phyloP scores from a whole-genome alignment of 2,797 vertebrate species.

The Numenius phaeopus region DNA sequence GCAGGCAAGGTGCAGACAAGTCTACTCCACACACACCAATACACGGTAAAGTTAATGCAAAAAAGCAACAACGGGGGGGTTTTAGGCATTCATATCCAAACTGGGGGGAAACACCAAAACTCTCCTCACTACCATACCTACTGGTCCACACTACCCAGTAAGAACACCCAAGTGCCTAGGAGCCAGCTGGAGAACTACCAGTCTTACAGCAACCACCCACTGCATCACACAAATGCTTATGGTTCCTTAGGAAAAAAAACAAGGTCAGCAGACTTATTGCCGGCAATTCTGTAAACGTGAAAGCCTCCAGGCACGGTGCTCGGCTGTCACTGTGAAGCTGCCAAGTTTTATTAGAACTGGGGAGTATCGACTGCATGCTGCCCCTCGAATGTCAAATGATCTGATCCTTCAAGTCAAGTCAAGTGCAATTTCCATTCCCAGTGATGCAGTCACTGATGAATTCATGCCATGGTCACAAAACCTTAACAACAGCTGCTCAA shows the following conservation, averaged over 20 bases:
- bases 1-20: background rate
- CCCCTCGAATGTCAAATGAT: slow-evolving; percentile 9
- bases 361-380: background rate
- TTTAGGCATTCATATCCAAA: background rate
- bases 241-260: background rate
- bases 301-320: background rate
- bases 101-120: background rate
- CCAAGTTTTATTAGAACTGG: background rate
- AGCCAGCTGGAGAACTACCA: background rate
- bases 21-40: background rate
- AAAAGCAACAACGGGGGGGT: background rate
- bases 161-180: background rate
- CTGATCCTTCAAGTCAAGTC: background rate
- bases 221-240: background rate
- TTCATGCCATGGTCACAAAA: background rate
- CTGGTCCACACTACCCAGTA: background rate
- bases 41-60: background rate
- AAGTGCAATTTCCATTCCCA: background rate
- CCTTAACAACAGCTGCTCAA: background rate
- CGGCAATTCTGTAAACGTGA: background rate
- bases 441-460: background rate
- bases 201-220: background rate
- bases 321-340: slow-evolving; percentile 19
- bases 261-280: background rate
- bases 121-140: background rate